These are phyloP conservation scores for Orthonychiurus folsomi DNA, from an alignment of 2,888 invertebrate species.

Conservation along the genomic window DNA sequence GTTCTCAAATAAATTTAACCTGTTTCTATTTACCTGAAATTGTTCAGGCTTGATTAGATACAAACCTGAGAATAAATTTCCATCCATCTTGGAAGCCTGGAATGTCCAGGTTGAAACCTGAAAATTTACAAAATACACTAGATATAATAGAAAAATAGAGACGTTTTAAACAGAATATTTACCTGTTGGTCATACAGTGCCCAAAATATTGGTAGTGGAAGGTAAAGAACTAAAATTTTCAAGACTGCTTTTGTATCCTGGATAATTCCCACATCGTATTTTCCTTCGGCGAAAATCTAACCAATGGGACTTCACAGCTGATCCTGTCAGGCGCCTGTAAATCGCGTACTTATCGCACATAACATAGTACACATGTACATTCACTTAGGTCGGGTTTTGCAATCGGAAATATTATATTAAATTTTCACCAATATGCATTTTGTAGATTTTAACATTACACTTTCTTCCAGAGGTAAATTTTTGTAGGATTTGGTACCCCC, in stretches of 20 bases:
- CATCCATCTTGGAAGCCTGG: slow-evolving; percentile 2
- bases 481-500: slow-evolving; percentile 47
- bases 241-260: slow-evolving; percentile 46
- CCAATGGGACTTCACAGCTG: slow-evolving; percentile 48
- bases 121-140: neutral
- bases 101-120: slow-evolving; percentile 5
- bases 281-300: slow-evolving; percentile 48
- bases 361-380: too few relatives aligned
- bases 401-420: too few relatives aligned
- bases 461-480: slow-evolving; percentile 46
- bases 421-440: slow-evolving; percentile 47
- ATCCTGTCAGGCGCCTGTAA: too few relatives aligned
- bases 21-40: slow-evolving; percentile 2
- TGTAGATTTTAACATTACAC: slow-evolving; percentile 47
- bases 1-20: neutral
- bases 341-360: too few relatives aligned
- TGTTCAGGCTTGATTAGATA: neutral
- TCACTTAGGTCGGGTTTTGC: too few relatives aligned
- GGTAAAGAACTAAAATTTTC: slow-evolving; percentile 45
- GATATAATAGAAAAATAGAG: neutral
- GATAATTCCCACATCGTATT: slow-evolving; percentile 45
- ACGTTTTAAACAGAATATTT: neutral
- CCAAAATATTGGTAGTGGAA: slow-evolving; percentile 53
- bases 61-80: neutral
- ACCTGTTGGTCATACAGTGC: slow-evolving; percentile 50